phyloP scores from a whole-genome alignment of 2,797 vertebrate species.

The Scyliorhinus canicula region DNA sequence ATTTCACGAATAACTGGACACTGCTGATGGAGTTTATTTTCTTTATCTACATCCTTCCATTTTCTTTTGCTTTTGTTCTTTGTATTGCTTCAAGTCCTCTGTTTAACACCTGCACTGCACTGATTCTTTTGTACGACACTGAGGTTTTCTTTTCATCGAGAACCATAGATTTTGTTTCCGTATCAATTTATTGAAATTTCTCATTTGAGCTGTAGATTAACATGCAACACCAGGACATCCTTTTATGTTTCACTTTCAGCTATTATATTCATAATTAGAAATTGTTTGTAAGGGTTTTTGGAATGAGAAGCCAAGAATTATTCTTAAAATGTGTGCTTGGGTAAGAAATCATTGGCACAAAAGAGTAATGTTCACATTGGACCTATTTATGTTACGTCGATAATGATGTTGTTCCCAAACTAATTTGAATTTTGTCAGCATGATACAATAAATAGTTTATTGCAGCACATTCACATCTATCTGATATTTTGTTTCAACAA shows the following conservation, averaged over 20 bases:
- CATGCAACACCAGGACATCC: background rate
- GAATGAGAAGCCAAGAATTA: background rate
- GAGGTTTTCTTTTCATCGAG: background rate
- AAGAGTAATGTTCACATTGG: background rate
- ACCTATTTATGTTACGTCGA: background rate
- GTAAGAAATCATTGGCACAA: background rate
- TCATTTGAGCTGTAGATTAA: background rate
- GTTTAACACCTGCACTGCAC: background rate
- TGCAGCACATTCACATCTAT: constrained; percentile 21
- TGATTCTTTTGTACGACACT: background rate
- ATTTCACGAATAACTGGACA: background rate
- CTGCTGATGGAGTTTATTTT: background rate
- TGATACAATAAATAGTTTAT: constrained; percentile 29
- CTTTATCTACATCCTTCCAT: background rate
- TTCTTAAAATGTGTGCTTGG: background rate
- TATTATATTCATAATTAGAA: background rate
- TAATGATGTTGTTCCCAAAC: background rate
- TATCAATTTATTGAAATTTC: background rate
- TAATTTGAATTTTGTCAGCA: constrained; percentile 29
- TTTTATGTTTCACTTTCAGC: background rate
- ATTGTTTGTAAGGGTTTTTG: background rate
- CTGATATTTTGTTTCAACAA: background rate
- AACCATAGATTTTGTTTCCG: background rate
- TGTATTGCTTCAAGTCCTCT: background rate
- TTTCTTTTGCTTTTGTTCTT: background rate